Base-by-base conservation (phyloP, 2,797 vertebrate species). In the Hypotaenidia philippensis region DNA sequence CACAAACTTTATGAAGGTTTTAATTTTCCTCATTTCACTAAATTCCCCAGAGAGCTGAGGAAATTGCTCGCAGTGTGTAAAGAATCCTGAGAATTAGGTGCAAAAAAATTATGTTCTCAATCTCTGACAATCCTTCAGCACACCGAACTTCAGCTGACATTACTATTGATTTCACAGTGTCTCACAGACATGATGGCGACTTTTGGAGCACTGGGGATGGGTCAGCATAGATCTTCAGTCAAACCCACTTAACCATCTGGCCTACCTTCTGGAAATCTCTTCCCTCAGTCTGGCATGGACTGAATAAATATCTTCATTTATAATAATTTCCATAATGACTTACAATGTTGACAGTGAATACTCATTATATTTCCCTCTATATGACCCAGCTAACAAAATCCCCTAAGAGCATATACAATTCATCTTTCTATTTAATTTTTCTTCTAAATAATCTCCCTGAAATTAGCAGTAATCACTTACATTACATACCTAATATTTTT, bases 201-300 rank as follows among this genome's bases (percentile, higher is more conserved):
- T 93, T 84, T 41, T 64, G 61, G 88, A 95, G 72, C 61, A 75
- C 41, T 78, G 76, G 31, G 38, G 64, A 81, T 66, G 66, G 95
- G 82, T 92, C 92, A 95, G 57, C 82, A 75, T 4, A 83, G 52
- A 68, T 82, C 34, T 83, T 44, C 57, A 84, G 50, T 72, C 84
- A 94, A 94, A 95, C 32, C 38, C 36, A 87, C 74, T 94, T 94
- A 83, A 78, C 89, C 95, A 96, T 93, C 95, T 95, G 92, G 77
- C 71, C 41, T 96, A 22, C 85, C 85, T 96, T 96, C 95, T 97
- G 92, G 92, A 97, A 93, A 87, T 82, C 44, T 96, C 65, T 76
- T 95, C 64, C 32, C 22, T 82, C 3, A 1, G 40, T 78, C 76
- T 93, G 80, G 29, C 69, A 85, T 66, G 34, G 69, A 49, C 47